phyloP scores from a whole-genome alignment of 2,797 vertebrate genomes.

The Monodelphis domestica region DNA sequence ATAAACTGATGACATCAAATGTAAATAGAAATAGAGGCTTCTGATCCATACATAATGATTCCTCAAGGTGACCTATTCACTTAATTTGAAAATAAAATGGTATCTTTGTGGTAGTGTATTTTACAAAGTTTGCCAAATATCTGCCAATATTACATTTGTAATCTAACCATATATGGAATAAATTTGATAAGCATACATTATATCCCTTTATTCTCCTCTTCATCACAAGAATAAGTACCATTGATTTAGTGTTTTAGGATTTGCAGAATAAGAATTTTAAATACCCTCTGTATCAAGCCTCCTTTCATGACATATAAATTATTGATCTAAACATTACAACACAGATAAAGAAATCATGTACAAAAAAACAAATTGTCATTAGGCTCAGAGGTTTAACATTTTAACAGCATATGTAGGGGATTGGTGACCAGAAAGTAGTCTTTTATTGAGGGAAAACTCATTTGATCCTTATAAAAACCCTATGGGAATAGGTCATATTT shows the following conservation, averaged over 20 bases:
- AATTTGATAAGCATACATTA: not conserved
- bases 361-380: not conserved
- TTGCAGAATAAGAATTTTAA: not conserved
- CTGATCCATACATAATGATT: not conserved
- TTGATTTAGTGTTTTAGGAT: not conserved
- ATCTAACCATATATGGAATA: not conserved
- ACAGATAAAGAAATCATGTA: not conserved
- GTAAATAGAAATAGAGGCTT: not conserved
- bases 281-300: not conserved
- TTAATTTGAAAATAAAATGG: not conserved
- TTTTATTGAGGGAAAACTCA: not conserved
- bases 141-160: not conserved
- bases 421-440: not conserved
- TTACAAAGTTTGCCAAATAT: no score
- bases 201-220: not conserved
- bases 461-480: not conserved
- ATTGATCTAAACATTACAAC: not conserved
- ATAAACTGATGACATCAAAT: not conserved
- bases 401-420: not conserved
- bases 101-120: not conserved
- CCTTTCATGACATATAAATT: not conserved
- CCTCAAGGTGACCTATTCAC: not conserved
- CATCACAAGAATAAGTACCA: not conserved
- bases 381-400: not conserved
- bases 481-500: not conserved